phyloP scores from a whole-genome alignment of 2,797 vertebrate genomes.

The Hippoglossus hippoglossus region DNA sequence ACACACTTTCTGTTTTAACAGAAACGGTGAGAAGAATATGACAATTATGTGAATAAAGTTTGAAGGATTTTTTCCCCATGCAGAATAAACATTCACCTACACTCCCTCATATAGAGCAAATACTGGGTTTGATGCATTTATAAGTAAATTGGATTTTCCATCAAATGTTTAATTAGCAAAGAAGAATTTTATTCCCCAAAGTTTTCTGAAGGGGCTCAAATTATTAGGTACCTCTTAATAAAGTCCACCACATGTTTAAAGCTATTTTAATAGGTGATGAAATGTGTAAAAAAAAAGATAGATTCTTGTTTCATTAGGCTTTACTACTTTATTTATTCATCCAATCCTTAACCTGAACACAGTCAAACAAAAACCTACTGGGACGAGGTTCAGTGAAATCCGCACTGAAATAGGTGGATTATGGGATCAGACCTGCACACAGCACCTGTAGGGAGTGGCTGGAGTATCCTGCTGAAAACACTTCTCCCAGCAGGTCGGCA shows the following conservation, averaged over 20 bases:
- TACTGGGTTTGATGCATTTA: neutral
- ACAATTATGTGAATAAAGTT: too few relatives aligned
- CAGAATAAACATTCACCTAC: neutral
- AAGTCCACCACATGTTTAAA: neutral
- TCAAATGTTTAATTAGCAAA: neutral
- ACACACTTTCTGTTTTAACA: neutral
- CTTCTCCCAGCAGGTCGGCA: constrained; percentile 57
- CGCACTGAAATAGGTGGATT: constrained; percentile 66
- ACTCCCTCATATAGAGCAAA: neutral
- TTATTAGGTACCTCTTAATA: neutral
- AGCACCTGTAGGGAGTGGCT: constrained; percentile 76
- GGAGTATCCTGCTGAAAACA: constrained; percentile 52
- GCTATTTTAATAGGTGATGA: neutral
- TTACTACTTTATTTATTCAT: constrained; percentile 4
- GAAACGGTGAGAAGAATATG: neutral
- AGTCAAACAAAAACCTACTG: constrained; percentile 33
- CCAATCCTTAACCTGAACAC: constrained; percentile 12
- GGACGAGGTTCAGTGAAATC: constrained; percentile 50
- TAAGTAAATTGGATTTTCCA: neutral
- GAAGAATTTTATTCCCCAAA: neutral
- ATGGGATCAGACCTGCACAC: constrained; percentile 70
- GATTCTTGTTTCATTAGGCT: neutral
- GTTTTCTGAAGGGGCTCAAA: neutral
- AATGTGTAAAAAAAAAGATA: neutral
- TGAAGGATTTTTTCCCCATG: too few relatives aligned